Evolutionary conservation across 2,113 vertebrate genomes (phyloP).

Genomic region (Notechis scutatus): DNA sequence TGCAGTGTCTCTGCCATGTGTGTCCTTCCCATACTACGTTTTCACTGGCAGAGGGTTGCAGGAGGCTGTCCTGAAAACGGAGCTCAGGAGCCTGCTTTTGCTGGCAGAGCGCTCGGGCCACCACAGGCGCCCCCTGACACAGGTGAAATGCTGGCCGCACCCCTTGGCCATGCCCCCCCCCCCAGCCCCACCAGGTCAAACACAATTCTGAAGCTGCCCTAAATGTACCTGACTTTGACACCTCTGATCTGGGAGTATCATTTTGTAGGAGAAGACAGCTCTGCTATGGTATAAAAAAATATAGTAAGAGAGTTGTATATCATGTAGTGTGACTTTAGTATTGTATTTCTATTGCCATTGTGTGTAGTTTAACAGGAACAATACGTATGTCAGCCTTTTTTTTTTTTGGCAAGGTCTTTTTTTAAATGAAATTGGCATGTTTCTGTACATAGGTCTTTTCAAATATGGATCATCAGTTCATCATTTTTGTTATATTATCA

Average conservation of each 20-base stretch:
- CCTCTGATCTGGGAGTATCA: neutral
- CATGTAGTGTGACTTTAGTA: neutral
- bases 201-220: too few species aligned
- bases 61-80: too few species aligned
- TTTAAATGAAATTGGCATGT: neutral
- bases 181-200: too few species aligned
- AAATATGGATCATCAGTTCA: neutral
- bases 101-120: too few species aligned
- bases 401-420: neutral
- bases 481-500: conserved; percentile 27
- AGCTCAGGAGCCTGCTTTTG: too few species aligned
- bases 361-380: neutral
- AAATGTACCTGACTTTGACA: too few species aligned
- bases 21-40: too few species aligned
- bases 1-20: too few species aligned
- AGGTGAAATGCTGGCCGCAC: too few species aligned
- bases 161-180: too few species aligned
- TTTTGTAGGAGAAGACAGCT: neutral
- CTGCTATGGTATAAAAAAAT: neutral
- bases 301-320: neutral
- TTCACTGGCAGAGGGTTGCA: too few species aligned
- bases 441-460: conserved; percentile 22
- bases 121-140: too few species aligned
- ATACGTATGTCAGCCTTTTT: neutral
- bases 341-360: neutral